Conservation (phyloP, 2,888 invertebrate species). For the Cryptocephalus moraei region DNA sequence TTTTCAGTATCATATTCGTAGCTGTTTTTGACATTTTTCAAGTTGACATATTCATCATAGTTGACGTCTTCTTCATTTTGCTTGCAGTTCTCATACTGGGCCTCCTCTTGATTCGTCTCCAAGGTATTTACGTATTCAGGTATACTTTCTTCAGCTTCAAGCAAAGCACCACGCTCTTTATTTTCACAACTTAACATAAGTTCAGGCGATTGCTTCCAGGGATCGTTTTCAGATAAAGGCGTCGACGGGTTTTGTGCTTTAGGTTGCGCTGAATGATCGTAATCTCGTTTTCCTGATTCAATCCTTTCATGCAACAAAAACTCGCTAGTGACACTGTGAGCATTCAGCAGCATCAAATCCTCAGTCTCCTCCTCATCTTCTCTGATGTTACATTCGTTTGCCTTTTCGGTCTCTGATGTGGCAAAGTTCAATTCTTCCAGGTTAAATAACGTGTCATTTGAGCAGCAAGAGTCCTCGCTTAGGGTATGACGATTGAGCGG, state of each 20-base stretch:
- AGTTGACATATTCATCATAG: slow-evolving; percentile 26
- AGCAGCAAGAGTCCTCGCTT: slow-evolving; percentile 55
- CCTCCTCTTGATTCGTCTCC: neutral
- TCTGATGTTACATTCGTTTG: slow-evolving; percentile 7
- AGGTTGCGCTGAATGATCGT: neutral
- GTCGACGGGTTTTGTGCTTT: neutral
- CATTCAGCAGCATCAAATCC: neutral
- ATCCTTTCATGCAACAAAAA: neutral
- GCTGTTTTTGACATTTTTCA: slow-evolving; percentile 22
- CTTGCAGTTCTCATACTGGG: neutral
- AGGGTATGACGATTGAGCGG: slow-evolving; percentile 38
- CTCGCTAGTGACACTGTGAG: neutral
- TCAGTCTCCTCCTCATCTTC: slow-evolving; percentile 2
- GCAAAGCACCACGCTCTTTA: neutral
- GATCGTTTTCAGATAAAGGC: neutral
- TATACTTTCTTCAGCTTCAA: neutral
- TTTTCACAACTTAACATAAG: neutral
- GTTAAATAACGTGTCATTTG: slow-evolving; percentile 54
- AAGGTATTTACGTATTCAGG: neutral
- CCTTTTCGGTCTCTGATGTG: slow-evolving; percentile 18
- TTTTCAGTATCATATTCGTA: slow-evolving; percentile 30
- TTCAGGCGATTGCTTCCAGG: neutral
- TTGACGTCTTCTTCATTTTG: neutral
- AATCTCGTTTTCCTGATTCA: neutral
- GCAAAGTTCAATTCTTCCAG: slow-evolving; percentile 43